Base-by-base conservation (phyloP, 2,797 vertebrate genomes). In the Phoeniculus purpureus region DNA sequence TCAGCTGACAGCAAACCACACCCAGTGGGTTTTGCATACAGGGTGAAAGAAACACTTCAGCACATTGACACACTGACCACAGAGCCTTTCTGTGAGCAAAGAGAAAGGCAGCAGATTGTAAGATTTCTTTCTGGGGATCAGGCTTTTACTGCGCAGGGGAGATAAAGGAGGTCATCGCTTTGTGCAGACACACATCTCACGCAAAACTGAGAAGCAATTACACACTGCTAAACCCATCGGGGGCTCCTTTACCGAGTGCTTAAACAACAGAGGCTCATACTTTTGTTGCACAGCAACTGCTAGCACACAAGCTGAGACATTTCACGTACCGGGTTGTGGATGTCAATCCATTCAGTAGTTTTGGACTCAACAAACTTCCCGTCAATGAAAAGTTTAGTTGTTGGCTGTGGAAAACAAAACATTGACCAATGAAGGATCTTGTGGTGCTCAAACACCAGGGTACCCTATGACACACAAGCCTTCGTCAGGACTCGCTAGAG, bases 371-470 rank as follows among this genome's bases (percentile, higher is more conserved):
- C 94, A 95, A 99, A 99, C 95, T 99, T 99, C 62, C 99, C 99
- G 97, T 99, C 98, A 72, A 99, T 99, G 95, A 99, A 99, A 94
- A 99, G 98, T 96, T 99, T 99, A 76, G 99, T 99, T 95, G 98
- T 98, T 92, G 99, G 98, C 99, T 99, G 93, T 83, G 90, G 58
- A 92, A 66, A 75, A 90, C 48, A 94, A 95, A 87, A 88, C 31
- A 81, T 25, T 37, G 73, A 26, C 40, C 43, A 91, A 29, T 85
- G 48, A 73, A n/a, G 51, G 58, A 45, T 45, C 61, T 85, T 70
- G 60, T 77, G 0, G 1, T 73, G 50, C 43, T 50, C 50, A 50
- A 52, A 58, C 10, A 64, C 14, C 55, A 75, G 11, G 4, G 18
- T 59, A 56, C 58, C 26, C 26, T 45, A 43, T 14, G 34, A 31